A percentile compares a stretch with the other conserved stretches of the same genome.
Conservation (phyloP, 2,797 vertebrate genomes). For the Cynopterus sphinx region DNA sequence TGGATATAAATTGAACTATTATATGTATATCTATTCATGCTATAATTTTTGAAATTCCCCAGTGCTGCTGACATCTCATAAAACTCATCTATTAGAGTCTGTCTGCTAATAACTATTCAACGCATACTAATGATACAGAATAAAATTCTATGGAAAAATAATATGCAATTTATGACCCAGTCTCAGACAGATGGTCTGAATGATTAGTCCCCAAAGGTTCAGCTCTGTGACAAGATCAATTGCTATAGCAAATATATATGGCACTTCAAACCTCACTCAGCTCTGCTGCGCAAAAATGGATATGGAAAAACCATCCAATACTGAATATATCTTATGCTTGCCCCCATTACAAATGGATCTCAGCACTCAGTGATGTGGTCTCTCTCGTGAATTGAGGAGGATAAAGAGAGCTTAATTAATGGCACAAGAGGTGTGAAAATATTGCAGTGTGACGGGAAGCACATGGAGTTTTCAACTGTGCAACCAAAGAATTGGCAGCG, state of each 20-base stretch:
- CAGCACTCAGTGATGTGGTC: slow-evolving; percentile 33
- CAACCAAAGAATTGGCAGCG: slow-evolving; percentile 70
- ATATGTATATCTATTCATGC: neutral
- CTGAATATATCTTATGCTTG: slow-evolving; percentile 16
- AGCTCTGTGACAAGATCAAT: slow-evolving; percentile 73
- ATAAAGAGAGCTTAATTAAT: slow-evolving; percentile 65
- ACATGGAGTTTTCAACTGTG: slow-evolving; percentile 79
- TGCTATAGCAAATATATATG: slow-evolving; percentile 73
- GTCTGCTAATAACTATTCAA: slow-evolving; percentile 41
- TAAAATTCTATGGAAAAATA: slow-evolving; percentile 64
- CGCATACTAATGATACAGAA: slow-evolving; percentile 56
- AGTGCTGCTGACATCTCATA: neutral
- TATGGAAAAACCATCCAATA: slow-evolving; percentile 36
- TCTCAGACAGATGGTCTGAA: slow-evolving; percentile 77
- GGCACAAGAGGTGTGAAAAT: slow-evolving; percentile 76
- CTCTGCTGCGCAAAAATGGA: neutral
- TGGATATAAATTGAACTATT: slow-evolving; percentile 10
- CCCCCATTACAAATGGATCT: slow-evolving; percentile 45
- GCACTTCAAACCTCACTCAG: slow-evolving; percentile 60
- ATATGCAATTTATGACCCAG: slow-evolving; percentile 55
- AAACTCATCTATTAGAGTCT: slow-evolving; percentile 28
- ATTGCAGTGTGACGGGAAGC: slow-evolving; percentile 74
- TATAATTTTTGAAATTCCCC: slow-evolving; percentile 41
- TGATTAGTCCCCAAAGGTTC: slow-evolving; percentile 67
- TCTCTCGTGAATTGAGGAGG: slow-evolving; percentile 42